phyloP scores from a whole-genome alignment of 92 coral and sea anemone species.

The Pocillopora meandrina region DNA sequence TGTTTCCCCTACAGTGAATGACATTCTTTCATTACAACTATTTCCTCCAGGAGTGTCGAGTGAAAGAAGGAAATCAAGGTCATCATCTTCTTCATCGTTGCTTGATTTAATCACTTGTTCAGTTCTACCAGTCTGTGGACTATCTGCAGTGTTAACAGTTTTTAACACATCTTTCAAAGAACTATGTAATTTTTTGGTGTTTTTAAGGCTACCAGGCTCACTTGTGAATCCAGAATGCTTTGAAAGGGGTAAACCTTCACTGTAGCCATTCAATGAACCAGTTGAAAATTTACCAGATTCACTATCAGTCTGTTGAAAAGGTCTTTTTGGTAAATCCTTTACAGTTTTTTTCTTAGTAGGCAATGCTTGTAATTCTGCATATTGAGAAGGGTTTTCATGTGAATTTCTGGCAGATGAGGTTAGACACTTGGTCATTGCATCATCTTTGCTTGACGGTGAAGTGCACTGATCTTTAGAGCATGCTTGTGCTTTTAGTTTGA shows the following conservation, averaged over 20 bases:
- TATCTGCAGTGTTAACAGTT: not conserved
- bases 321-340: not conserved
- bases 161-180: slow-evolving; percentile 27
- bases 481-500: slow-evolving; percentile 7
- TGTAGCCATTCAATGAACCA: not conserved
- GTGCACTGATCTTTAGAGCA: not conserved
- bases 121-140: not conserved
- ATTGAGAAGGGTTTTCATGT: not conserved
- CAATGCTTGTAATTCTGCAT: not conserved
- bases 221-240: not conserved
- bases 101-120: slow-evolving; percentile 1
- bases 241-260: not conserved
- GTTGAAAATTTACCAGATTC: not conserved
- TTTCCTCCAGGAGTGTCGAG: slow-evolving; percentile 40
- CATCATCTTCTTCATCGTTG: slow-evolving; percentile 49
- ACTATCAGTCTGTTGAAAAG: not conserved
- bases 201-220: not conserved
- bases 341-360: too few species aligned
- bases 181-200: slow-evolving; percentile 28
- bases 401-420: not conserved
- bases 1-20: not conserved
- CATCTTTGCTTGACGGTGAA: not conserved
- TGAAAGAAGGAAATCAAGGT: slow-evolving; percentile 73
- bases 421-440: not conserved
- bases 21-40: too few species aligned